Evolutionary conservation across 2,888 invertebrate genomes (phyloP).

Genomic region (Eumacrocentrus americanus): DNA sequence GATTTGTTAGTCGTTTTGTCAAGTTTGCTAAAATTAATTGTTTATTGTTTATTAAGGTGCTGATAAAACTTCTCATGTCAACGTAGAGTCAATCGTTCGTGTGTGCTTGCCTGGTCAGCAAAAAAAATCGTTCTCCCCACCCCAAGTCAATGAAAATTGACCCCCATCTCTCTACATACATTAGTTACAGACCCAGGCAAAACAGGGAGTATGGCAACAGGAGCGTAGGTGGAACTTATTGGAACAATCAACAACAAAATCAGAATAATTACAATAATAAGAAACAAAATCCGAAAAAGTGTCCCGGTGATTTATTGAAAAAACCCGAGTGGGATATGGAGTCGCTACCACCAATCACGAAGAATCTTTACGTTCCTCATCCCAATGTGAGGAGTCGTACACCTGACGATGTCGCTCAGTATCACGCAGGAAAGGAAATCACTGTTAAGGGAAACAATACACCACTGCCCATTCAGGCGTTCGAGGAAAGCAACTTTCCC

Average conservation of each 20-base stretch:
- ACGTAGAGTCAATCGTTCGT: too few species aligned
- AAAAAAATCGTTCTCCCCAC: too few species aligned
- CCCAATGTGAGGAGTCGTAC: slow-evolving; percentile 72
- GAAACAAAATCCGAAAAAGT: slow-evolving; percentile 63
- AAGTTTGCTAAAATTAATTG: too few species aligned
- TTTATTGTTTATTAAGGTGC: too few species aligned
- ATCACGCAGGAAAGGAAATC: slow-evolving; percentile 81
- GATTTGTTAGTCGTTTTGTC: too few species aligned
- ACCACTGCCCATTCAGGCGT: slow-evolving; percentile 86
- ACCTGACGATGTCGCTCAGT: slow-evolving; percentile 77
- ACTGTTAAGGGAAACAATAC: slow-evolving; percentile 86
- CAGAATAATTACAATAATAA: slow-evolving; percentile 43
- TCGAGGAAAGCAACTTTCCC: slow-evolving; percentile 91
- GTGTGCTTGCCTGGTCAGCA: too few species aligned
- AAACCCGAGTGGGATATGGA: slow-evolving; percentile 86
- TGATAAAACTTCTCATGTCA: too few species aligned
- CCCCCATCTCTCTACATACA: too few species aligned
- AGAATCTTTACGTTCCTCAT: slow-evolving; percentile 90
- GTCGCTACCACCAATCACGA: slow-evolving; percentile 81
- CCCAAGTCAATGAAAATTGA: too few species aligned
- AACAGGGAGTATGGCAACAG: slow-evolving; percentile 56
- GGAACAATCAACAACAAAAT: slow-evolving; percentile 55
- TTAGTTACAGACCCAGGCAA: slow-evolving; percentile 55
- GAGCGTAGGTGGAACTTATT: slow-evolving; percentile 54
- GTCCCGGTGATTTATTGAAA: slow-evolving; percentile 73